phyloP scores from a whole-genome alignment of 2,888 invertebrate species.

The Imbricaverruca yamaguchii region DNA sequence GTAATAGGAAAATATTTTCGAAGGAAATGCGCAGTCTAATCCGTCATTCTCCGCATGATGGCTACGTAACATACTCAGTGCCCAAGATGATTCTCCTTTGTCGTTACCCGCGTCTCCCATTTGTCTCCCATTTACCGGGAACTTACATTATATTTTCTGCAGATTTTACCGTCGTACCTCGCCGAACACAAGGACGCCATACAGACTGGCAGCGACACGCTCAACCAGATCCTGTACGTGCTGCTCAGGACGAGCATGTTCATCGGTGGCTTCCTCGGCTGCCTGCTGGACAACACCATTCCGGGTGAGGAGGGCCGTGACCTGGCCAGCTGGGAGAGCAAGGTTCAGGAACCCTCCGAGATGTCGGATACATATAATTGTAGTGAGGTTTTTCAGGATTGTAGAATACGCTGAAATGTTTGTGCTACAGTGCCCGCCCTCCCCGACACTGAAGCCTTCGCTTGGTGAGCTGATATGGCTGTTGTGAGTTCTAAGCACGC shows the following conservation, averaged over 20 bases:
- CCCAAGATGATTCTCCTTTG: too few relatives aligned
- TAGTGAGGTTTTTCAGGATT: background rate
- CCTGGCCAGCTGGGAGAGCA: background rate
- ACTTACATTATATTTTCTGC: background rate
- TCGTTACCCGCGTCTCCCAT: too few relatives aligned
- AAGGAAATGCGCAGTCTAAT: too few relatives aligned
- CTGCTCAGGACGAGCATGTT: slow-evolving; percentile 40
- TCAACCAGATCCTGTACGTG: slow-evolving; percentile 37
- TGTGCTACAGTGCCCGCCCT: background rate
- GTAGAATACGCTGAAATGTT: background rate
- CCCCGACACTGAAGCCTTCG: background rate
- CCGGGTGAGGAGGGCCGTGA: slow-evolving; percentile 36
- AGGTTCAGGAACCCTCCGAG: background rate
- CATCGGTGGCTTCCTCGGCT: slow-evolving; percentile 39
- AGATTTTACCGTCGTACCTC: background rate
- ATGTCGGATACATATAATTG: background rate
- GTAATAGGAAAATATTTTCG: too few relatives aligned
- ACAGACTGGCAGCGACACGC: slow-evolving; percentile 31
- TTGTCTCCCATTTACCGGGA: too few relatives aligned
- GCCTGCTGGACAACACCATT: slow-evolving; percentile 40
- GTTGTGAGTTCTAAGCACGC: background rate
- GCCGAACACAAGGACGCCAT: slow-evolving; percentile 31
- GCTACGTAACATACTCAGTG: too few relatives aligned
- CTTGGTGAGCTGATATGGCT: too few relatives aligned
- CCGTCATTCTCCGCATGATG: too few relatives aligned